phyloP scores from a whole-genome alignment of 2,113 vertebrate species.

The Oncorhynchus clarkii region DNA sequence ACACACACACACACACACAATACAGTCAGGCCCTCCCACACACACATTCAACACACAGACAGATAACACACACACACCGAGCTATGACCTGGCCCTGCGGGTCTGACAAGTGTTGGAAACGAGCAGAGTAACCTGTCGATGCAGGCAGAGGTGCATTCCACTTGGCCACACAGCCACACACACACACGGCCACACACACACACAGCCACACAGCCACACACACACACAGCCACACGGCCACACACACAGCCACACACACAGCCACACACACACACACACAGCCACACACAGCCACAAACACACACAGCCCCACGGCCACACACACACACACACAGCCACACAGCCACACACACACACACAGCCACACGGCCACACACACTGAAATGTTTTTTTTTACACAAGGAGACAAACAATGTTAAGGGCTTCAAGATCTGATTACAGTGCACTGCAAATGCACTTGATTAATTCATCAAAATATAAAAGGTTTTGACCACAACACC shows the following conservation, averaged over 20 bases:
- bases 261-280: no score
- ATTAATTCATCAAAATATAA: constrained; percentile 17
- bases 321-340: constrained; percentile 9
- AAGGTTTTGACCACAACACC: constrained; percentile 27
- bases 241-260: constrained; percentile 5
- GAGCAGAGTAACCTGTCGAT: constrained; percentile 60
- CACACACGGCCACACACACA: constrained; percentile 20
- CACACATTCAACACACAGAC: background rate
- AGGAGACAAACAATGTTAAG: constrained; percentile 1
- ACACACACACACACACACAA: constrained; percentile 29
- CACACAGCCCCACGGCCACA: background rate
- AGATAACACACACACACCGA: constrained; percentile 17
- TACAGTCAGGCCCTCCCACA: background rate
- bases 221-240: background rate
- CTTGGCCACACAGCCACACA: constrained; percentile 13
- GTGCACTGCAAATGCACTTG: constrained; percentile 16
- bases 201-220: constrained; percentile 9
- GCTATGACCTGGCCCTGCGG: constrained; percentile 55
- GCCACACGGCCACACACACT: constrained; percentile 2
- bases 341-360: constrained; percentile 28
- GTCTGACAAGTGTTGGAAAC: constrained; percentile 57
- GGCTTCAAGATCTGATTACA: constrained; percentile 6
- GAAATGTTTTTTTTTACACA: background rate
- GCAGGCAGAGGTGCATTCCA: constrained; percentile 67
- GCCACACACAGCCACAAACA: no score